Evolutionary conservation across 2,888 invertebrate species (phyloP), one percentile per base, ranked within the genome.

Genomic region (Athalia circularis): DNA sequence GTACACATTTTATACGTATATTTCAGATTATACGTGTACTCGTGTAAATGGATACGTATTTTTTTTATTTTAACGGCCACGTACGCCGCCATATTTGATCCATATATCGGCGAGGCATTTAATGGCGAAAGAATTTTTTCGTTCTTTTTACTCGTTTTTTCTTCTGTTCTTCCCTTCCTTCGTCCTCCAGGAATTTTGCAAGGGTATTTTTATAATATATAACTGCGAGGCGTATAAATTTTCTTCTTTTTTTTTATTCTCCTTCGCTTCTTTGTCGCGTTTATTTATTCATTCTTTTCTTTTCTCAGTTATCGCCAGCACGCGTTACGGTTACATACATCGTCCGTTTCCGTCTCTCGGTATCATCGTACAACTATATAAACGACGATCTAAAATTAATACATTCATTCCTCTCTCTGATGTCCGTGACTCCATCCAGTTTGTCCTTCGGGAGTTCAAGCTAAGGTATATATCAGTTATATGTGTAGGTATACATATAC

Each of bases 391-490:
- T 68, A 68, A 68, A 52, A 68, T 54, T 68, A 68, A 68, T 68
- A 52, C 50, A 68, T 68, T 68, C 68, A 43, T 54, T 68, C 29
- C 29, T 45, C 9, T 68, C 29, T 29, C 29, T 29, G 29, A 65
- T 54, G 59, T 72, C 72, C 72, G 59, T 47, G 59, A 72, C 72
- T 72, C 15, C 47, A 59, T 70, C 57, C 70, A 15, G 57, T 59
- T 29, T 52, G 7, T 59, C 59, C 70, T 70, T 70, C 70, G 45
- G 52, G 68, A 68, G 54, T 68, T 54, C 9, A 9, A 48, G 9
- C 45, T 7, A 13, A 65, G 45, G n/a, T n/a, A 65, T 29, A n/a
- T 65, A 68, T 29, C 29, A 29, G 29, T 29, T 29, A 29, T 29
- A 29, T 29, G 2, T 29, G 29, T 29, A 29, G 29, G 29, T 50